phyloP scores from a whole-genome alignment of 2,113 vertebrate species.

The Centropristis striata region DNA sequence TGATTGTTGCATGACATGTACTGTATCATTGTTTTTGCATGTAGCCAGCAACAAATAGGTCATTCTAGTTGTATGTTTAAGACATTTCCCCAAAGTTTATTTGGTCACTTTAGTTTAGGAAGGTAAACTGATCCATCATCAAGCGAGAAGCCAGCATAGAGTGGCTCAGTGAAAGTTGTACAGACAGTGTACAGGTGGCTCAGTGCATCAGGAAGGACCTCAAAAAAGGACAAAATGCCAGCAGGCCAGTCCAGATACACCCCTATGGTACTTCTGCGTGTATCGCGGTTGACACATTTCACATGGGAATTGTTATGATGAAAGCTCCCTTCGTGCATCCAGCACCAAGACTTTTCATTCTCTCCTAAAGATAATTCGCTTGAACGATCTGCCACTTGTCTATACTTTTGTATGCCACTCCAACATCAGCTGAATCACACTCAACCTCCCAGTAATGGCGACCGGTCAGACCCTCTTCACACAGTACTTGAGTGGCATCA shows the following conservation, averaged over 20 bases:
- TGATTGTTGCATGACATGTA: neutral
- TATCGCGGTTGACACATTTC: fast-evolving
- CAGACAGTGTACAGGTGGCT: constrained; percentile 37
- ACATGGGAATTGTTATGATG: neutral
- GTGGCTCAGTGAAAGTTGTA: constrained; percentile 53
- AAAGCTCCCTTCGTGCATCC: neutral
- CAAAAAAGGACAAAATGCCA: constrained; percentile 57
- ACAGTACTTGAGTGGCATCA: fast-evolving
- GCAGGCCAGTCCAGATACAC: constrained; percentile 52
- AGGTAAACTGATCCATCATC: fast-evolving
- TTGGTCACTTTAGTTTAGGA: neutral
- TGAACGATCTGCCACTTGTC: neutral
- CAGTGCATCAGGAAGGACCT: constrained; percentile 19
- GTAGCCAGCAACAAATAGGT: neutral
- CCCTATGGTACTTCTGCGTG: neutral
- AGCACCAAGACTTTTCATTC: constrained; percentile 59
- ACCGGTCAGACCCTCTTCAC: constrained; percentile 42
- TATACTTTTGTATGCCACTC: constrained; percentile 51
- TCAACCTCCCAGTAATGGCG: constrained; percentile 61
- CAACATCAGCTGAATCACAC: neutral
- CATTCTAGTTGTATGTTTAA: neutral
- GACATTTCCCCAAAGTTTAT: neutral
- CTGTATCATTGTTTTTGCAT: neutral
- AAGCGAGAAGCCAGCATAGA: neutral
- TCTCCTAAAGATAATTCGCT: neutral